Evolutionary conservation across 2,888 invertebrate species (phyloP).

Genomic region (Cheilosia grossa): DNA sequence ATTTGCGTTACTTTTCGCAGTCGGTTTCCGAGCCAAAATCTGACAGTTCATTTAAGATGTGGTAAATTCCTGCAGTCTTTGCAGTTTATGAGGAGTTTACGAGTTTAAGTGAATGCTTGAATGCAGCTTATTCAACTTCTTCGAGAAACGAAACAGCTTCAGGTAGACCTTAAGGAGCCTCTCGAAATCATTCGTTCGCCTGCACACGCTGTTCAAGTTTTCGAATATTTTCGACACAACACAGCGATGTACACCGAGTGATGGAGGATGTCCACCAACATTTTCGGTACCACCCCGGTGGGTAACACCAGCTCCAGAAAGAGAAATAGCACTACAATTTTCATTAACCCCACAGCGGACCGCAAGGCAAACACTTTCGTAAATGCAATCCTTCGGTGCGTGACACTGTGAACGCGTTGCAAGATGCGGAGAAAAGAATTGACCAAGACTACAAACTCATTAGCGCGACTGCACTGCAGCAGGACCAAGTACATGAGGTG

Average conservation of each 20-base stretch:
- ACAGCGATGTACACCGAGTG: constrained; percentile 36
- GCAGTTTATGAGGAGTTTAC: too few relatives aligned
- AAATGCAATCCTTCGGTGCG: background rate
- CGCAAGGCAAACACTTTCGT: constrained; percentile 5
- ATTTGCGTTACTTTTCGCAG: too few relatives aligned
- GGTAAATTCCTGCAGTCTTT: too few relatives aligned
- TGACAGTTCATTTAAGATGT: too few relatives aligned
- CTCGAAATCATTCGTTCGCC: too few relatives aligned
- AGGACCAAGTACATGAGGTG: constrained; percentile 4
- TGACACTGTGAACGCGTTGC: background rate
- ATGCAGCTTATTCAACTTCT: too few relatives aligned
- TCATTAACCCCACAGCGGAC: background rate
- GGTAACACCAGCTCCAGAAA: background rate
- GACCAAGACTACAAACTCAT: background rate
- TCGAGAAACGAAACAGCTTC: too few relatives aligned
- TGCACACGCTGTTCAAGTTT: background rate
- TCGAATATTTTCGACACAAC: constrained; percentile 25
- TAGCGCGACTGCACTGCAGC: background rate
- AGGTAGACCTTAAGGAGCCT: too few relatives aligned
- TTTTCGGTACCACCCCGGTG: background rate
- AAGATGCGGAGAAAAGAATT: constrained; percentile 6
- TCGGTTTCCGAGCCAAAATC: too few relatives aligned
- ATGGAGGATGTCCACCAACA: constrained; percentile 31
- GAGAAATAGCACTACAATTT: background rate
- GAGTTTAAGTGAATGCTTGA: too few relatives aligned